phyloP scores from a whole-genome alignment of 2,797 vertebrate species.

The Phoxinus dragarum region DNA sequence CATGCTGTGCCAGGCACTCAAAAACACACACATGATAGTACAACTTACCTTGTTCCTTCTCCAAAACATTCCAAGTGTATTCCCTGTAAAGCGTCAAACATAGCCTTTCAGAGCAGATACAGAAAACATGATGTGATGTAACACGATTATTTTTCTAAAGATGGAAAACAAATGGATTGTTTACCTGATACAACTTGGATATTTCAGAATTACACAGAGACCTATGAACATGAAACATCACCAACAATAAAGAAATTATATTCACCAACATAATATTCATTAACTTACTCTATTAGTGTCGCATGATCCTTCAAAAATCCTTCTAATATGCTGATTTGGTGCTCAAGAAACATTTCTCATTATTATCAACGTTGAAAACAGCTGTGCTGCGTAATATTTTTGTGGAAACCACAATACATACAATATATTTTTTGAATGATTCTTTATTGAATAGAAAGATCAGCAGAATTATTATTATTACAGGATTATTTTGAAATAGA shows the following conservation, averaged over 20 bases:
- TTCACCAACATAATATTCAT: background rate
- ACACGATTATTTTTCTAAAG: background rate
- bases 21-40: background rate
- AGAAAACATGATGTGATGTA: background rate
- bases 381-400: background rate
- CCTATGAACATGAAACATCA: conserved; percentile 63
- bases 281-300: background rate
- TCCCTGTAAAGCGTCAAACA: conserved; percentile 58
- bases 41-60: conserved; percentile 64
- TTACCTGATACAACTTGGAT: conserved; percentile 63
- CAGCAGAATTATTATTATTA: too few species aligned
- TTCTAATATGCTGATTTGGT: background rate
- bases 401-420: background rate
- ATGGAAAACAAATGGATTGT: background rate
- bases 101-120: background rate
- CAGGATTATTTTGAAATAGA: background rate
- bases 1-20: conserved; percentile 6
- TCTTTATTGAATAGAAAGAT: background rate
- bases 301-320: background rate
- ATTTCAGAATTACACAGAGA: conserved; percentile 46
- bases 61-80: conserved; percentile 68
- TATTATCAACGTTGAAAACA: background rate
- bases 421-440: background rate
- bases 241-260: background rate
- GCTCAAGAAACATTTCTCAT: background rate